Percentiles rank a stretch among this genome's conserved stretches.
These are phyloP conservation scores for Ophioninae sp. DNA, from an alignment of 2,888 invertebrate species.

Conservation along the genomic window DNA sequence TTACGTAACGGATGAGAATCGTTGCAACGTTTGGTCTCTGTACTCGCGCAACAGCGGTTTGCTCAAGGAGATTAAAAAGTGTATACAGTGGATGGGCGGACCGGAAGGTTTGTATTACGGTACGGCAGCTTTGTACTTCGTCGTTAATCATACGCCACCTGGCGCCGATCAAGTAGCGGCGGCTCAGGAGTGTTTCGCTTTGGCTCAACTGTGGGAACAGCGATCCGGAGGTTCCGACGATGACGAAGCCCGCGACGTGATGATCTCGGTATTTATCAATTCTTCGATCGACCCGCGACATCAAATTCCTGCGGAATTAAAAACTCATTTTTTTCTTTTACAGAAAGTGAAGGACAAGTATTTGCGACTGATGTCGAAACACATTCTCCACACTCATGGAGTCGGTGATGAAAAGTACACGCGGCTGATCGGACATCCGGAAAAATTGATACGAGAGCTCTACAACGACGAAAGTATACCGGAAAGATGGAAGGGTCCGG, in stretches of 20 bases:
- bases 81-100: constrained; percentile 71
- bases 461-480: constrained; percentile 82
- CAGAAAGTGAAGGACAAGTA: constrained; percentile 81
- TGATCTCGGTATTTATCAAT: constrained; percentile 32
- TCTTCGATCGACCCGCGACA: not conserved
- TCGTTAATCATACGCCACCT: constrained; percentile 79
- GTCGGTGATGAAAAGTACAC: constrained; percentile 81
- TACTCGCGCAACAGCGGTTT: constrained; percentile 69
- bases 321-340: constrained; percentile 50
- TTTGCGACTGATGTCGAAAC: constrained; percentile 80
- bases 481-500: constrained; percentile 74
- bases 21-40: constrained; percentile 67
- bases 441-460: constrained; percentile 80
- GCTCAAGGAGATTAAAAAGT: constrained; percentile 72
- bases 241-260: constrained; percentile 40
- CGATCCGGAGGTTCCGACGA: constrained; percentile 66
- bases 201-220: constrained; percentile 79
- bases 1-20: constrained; percentile 40
- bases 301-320: not conserved
- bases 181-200: constrained; percentile 81
- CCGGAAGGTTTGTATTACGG: constrained; percentile 71
- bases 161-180: constrained; percentile 82
- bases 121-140: constrained; percentile 77
- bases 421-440: constrained; percentile 78
- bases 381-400: constrained; percentile 81